Percentiles rank a stretch among this genome's conserved stretches.
These are phyloP conservation scores for Schizopygopsis pylzovi DNA, from an alignment of 2,797 vertebrate genomes.

Conservation along the genomic window DNA sequence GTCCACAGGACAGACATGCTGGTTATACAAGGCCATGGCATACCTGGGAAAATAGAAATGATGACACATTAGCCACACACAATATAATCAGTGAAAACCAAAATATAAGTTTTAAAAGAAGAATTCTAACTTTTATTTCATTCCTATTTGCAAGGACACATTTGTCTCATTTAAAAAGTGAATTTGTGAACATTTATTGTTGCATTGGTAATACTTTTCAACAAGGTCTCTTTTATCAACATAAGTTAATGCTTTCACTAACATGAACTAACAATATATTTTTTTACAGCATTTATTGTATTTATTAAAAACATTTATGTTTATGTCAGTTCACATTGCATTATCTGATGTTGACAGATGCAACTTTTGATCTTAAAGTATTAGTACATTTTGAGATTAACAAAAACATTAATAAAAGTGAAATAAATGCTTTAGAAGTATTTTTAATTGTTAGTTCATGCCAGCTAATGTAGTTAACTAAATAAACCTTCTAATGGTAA, in stretches of 20 bases:
- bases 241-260: not conserved
- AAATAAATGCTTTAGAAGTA: not conserved
- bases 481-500: not conserved
- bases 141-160: not conserved
- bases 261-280: not conserved
- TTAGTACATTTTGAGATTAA: not conserved
- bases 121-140: not conserved
- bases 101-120: not conserved
- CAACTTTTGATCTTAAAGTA: not conserved
- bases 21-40: conserved; percentile 84
- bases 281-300: not conserved
- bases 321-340: not conserved
- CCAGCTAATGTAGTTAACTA: not conserved
- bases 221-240: not conserved
- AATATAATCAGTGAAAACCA: not conserved
- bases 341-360: not conserved
- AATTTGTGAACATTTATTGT: not conserved
- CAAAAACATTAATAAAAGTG: too few species aligned
- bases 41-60: conserved; percentile 71
- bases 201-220: not conserved
- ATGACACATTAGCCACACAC: conserved; percentile 17
- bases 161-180: not conserved
- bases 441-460: not conserved
- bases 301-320: not conserved
- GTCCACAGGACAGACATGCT: conserved; percentile 84